Base-by-base conservation (phyloP, 2,888 invertebrate species). In the Dolichopus griseipennis region DNA sequence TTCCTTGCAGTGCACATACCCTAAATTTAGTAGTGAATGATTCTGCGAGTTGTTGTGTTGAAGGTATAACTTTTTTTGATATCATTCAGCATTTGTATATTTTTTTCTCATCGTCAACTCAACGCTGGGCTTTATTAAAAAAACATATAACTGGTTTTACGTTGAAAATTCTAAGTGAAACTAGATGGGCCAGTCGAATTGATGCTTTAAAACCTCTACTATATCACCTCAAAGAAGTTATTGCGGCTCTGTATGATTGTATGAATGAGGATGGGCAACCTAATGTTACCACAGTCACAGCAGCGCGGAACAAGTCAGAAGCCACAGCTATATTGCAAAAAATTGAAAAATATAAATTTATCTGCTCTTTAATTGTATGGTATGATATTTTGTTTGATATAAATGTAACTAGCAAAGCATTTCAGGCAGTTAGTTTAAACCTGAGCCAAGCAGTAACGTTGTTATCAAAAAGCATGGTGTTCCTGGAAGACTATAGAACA, bases 1-100 rank as follows among this genome's bases (percentile, higher is more conserved):
- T 67, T 15, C 67, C 67, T 52, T 67, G 67, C 64, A 33, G n/a
- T 43, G 67, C 67, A 43, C 64, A 67, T 67, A 64, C 64, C 43
- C 43, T 67, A 64, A 67, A 67, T 67, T 66, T 66, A 34, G 67
- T 63, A 10, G 33, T 66, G 34, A 63, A 21, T 43, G 62, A 61
- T 61, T 43, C 64, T 22, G 41, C 61, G 6, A 63, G 64, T 7
- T 62, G 67, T 63, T 67, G 27, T 64, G 34, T 63, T 22, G 67
- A 67, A 67, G 43, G 27, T 67, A 21, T 64, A 43, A 67, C 63
- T 62, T 67, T 62, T 41, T 67, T 63, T 64, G 62, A 63, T 43
- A 64, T 67, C 33, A 64, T 63, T 52, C 66, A 66, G 15, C 41
- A 66, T 41, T 41, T 66, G 34, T 66, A 66, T 52, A 61, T 66